Base-by-base conservation (phyloP, 2,888 invertebrate species). In the Dorcus parallelipipedus region DNA sequence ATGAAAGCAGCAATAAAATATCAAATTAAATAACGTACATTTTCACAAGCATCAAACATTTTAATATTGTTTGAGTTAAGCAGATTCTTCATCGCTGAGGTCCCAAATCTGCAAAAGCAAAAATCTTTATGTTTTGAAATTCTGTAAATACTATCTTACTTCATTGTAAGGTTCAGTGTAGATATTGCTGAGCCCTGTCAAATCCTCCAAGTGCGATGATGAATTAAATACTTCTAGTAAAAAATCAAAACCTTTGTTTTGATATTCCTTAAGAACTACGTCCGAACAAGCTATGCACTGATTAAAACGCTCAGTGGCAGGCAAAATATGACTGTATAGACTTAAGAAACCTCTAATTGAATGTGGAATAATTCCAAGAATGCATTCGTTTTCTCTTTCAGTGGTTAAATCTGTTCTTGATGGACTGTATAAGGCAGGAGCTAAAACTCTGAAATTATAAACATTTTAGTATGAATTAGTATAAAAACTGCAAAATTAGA, bases 251-350 rank as follows among this genome's bases (percentile, higher is more conserved):
- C 89, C 88, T 9, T 84, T 80, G 1, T 75, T 71, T 53, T 73
- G 69, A 70, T 81, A 86, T 54, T 81, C 81, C 2, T 77, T 64
- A n/a, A 84, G 62, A 17, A 86, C 76, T 49, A 72, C 58, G 63
- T 83, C 79, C 0, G 96, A 97, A 74, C 99, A 99, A 0, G 95
- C 98, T 47, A 95, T 93, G 73, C 98, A 99, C 65, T 92, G 90
- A 54, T 86, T 83, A 81, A 95, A 99, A 68, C 92, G 89, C 52
- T 86, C 83, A 43, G 93, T 93, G 1, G 93, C 90, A 0, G 97
- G 97, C 54, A 90, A 76, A 41, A 95, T 86, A 51, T 90, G 90
- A 64, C 90, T 88, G 75, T 89, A 93, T 43, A 87, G 85, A 64
- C 90, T 89, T 3, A 99, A 80, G 76, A 93, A 96, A 0, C 97